A percentile compares a stretch with the other conserved stretches of the same genome.
These are phyloP conservation scores for Coranthus polyacanthus DNA, from an alignment of 2,797 vertebrate genomes.

Conservation along the genomic window DNA sequence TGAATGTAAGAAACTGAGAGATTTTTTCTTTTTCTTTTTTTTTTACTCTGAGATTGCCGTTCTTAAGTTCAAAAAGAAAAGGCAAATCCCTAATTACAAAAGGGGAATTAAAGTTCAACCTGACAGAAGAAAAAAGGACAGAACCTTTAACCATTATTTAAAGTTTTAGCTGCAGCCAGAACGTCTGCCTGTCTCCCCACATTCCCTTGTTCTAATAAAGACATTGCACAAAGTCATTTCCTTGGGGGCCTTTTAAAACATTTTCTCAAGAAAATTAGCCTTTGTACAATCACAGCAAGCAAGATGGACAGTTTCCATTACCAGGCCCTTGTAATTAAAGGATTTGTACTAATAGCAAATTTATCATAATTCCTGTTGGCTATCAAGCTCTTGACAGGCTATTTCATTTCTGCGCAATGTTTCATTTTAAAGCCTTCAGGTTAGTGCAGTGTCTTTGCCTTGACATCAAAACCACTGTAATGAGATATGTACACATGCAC, in stretches of 20 bases:
- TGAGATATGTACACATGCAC: conserved; percentile 35
- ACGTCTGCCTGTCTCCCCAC: conserved; percentile 31
- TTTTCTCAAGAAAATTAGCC: conserved; percentile 75
- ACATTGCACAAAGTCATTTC: conserved; percentile 43
- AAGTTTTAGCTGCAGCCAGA: conserved; percentile 31
- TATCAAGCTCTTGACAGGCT: conserved; percentile 75
- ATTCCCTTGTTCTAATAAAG: conserved; percentile 57
- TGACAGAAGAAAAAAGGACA: conserved; percentile 7
- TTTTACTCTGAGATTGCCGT: too few relatives aligned
- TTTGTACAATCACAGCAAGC: conserved; percentile 71
- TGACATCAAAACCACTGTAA: conserved; percentile 67
- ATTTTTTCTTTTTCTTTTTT: background rate
- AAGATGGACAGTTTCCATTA: conserved; percentile 85
- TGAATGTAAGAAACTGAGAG: background rate
- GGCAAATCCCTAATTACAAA: conserved; percentile 11
- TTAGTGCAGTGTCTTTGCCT: conserved; percentile 58
- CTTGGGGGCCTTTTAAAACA: conserved; percentile 57
- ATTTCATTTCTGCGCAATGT: conserved; percentile 72
- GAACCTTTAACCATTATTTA: conserved; percentile 30
- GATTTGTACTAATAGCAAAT: conserved; percentile 82
- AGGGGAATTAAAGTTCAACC: conserved; percentile 37
- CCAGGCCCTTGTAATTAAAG: conserved; percentile 80
- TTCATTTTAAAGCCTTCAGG: conserved; percentile 76
- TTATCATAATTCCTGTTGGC: conserved; percentile 81
- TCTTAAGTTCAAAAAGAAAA: background rate